phyloP scores from a whole-genome alignment of 1,140 invertebrate species.

The Trissolcus basalis region DNA sequence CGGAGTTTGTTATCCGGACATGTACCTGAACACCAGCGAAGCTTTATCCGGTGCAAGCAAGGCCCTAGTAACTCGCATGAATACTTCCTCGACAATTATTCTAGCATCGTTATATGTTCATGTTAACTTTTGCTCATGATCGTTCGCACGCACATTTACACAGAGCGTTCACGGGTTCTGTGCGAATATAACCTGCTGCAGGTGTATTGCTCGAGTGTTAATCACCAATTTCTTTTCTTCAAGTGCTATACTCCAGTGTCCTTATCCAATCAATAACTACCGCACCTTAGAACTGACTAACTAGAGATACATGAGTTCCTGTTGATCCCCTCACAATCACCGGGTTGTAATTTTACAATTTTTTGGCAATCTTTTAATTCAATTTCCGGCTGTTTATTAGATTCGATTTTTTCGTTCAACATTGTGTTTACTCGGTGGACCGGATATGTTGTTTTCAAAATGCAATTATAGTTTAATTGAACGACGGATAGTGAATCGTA shows the following conservation, averaged over 20 bases:
- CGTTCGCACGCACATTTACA: constrained; percentile 10
- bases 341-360: no score
- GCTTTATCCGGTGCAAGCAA: constrained; percentile 55
- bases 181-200: constrained; percentile 12
- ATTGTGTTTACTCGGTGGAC: no score
- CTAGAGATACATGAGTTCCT: constrained; percentile 65
- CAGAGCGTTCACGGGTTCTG: background rate
- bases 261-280: no score
- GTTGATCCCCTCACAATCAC: no score
- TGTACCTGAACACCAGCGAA: constrained; percentile 35
- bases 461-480: no score
- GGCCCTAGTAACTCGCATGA: constrained; percentile 63
- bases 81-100: constrained; percentile 67
- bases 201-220: constrained; percentile 1
- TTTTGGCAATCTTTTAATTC: no score
- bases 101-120: constrained; percentile 38
- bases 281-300: no score
- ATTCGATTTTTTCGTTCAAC: no score
- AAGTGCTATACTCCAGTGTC: no score
- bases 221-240: constrained; percentile 45
- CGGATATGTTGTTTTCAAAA: no score
- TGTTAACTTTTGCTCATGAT: constrained; percentile 25
- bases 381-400: no score
- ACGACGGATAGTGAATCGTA: no score
- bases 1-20: constrained; percentile 7